These are phyloP conservation scores for Pollicipes pollicipes DNA, from an alignment of 1,140 invertebrate genomes.

Conservation along the genomic window DNA sequence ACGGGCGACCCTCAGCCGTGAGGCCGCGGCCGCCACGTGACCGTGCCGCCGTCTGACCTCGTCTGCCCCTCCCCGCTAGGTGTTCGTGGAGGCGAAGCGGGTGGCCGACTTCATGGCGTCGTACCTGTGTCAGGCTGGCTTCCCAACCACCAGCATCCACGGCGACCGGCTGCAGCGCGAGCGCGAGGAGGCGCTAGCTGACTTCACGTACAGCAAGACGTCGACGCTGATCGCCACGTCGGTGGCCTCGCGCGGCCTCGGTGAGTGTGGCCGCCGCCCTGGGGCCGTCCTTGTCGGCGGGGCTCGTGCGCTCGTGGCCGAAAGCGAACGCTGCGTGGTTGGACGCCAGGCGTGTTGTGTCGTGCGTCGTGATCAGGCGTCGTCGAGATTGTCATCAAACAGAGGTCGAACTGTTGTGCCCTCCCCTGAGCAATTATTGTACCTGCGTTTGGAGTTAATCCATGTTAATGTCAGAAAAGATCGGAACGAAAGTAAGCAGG, in stretches of 20 bases:
- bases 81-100: constrained; percentile 80
- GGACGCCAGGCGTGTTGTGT: too few relatives aligned
- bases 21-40: not conserved
- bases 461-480: too few relatives aligned
- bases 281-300: too few relatives aligned
- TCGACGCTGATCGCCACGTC: constrained; percentile 77
- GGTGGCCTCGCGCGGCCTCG: constrained; percentile 71
- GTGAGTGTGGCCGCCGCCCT: too few relatives aligned
- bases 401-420: too few relatives aligned
- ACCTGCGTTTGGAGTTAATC: too few relatives aligned
- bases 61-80: constrained; percentile 30
- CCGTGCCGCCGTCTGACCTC: constrained; percentile 3
- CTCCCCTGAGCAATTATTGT: too few relatives aligned
- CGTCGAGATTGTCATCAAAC: too few relatives aligned
- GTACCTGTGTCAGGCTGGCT: constrained; percentile 44
- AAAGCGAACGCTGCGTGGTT: too few relatives aligned
- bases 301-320: too few relatives aligned
- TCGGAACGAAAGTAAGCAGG: too few relatives aligned
- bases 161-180: constrained; percentile 77
- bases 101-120: constrained; percentile 75
- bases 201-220: constrained; percentile 56
- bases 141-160: constrained; percentile 68
- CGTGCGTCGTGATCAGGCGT: too few relatives aligned
- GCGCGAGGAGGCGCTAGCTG: constrained; percentile 64
- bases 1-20: not conserved